Evolutionary conservation across 2,888 invertebrate species (phyloP), one percentile per base, ranked within the genome.

Genomic region (Electrophaes corylata): DNA sequence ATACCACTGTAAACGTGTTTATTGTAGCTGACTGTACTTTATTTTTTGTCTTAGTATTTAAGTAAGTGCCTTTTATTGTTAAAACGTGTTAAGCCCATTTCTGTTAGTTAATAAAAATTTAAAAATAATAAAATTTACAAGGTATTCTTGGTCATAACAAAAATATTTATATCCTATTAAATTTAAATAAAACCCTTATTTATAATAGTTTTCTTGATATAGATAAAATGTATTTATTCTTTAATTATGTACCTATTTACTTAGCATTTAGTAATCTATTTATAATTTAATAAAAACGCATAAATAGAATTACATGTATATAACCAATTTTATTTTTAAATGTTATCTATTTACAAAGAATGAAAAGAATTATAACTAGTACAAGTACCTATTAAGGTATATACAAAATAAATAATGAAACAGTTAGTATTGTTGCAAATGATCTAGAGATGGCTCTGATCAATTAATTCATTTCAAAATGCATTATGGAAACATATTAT

Each of bases 21-120:
- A n/a, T n/a, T n/a, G n/a, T 62, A 60, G 59, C 44, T 44, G 64
- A 65, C 65, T 57, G 66, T 52, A 60, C 60, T 69, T 61, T 69
- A 56, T 74, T 64, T 70, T 73, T 78, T 81, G 73, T 55, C 82
- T 80, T 78, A 79, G 71, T 71, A 78, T 76, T 83, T 75, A 74
- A 80, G 76, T 74, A 78, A 85, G 85, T 86, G 85, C 86, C 86
- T 86, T 86, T 85, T 74, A 85, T 83, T 79, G 68, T 81, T 57
- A 57, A 51, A 61, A 51, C 52, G 49, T 61, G 44, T 67, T 58
- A 49, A 51, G 54, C 57, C 62, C 60, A 50, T 60, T 60, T 67
- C 12, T 65, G 45, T 62, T 58, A 39, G 43, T 55, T 43, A 37
- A 52, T 31, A 14, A 35, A 33, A 18, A 31, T 44, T 16, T 43